A percentile compares a stretch with the other conserved stretches of the same genome.
Conservation (phyloP, 2,113 vertebrate genomes). For the Notechis scutatus region DNA sequence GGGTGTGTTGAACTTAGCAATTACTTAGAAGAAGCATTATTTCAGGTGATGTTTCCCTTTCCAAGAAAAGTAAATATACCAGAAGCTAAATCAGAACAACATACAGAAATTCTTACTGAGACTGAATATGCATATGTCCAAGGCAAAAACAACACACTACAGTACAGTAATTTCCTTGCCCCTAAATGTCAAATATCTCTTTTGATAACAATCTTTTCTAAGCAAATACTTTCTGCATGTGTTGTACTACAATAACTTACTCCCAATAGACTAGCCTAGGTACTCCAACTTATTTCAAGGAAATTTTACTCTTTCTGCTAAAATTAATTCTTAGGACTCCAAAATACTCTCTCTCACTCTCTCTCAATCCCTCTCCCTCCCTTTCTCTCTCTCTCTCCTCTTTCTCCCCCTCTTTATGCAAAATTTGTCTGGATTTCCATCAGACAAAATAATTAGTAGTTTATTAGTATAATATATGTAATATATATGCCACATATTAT, state of each 20-base stretch:
- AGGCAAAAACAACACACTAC: background rate
- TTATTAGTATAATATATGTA: background rate
- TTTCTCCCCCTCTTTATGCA: background rate
- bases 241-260: background rate
- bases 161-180: background rate
- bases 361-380: fast-evolving
- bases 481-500: too few species aligned
- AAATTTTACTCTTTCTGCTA: background rate
- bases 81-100: background rate
- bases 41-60: background rate
- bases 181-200: background rate
- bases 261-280: background rate
- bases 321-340: background rate
- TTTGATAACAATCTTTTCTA: background rate
- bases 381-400: background rate
- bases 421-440: background rate
- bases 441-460: background rate
- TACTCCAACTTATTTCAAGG: background rate
- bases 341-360: background rate
- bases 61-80: background rate
- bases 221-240: background rate
- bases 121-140: background rate
- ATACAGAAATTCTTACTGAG: background rate
- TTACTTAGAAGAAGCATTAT: background rate
- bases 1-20: background rate